These are phyloP conservation scores for Leptodirus hochenwartii DNA, from an alignment of 2,888 invertebrate genomes.

Conservation along the genomic window DNA sequence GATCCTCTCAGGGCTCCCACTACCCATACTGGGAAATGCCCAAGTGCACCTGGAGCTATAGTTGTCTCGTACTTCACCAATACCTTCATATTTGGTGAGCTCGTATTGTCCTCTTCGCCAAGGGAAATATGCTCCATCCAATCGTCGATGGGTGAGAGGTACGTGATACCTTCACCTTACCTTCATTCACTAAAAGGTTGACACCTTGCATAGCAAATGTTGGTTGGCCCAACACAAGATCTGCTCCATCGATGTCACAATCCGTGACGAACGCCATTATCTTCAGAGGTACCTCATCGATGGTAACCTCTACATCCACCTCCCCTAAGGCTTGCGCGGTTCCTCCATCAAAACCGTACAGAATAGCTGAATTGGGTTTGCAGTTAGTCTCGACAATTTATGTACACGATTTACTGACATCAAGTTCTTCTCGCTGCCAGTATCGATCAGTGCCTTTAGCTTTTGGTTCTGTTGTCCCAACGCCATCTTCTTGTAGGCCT, in stretches of 20 bases:
- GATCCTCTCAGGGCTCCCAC: too few species aligned
- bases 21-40: too few species aligned
- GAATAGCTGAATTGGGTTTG: not conserved
- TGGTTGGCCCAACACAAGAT: constrained; percentile 8
- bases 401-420: constrained; percentile 8
- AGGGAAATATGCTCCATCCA: too few species aligned
- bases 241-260: constrained; percentile 7
- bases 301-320: not conserved
- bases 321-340: constrained; percentile 3
- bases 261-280: constrained; percentile 7
- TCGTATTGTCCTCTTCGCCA: too few species aligned
- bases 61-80: too few species aligned
- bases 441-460: constrained; percentile 8
- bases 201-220: constrained; percentile 7
- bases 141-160: too few species aligned
- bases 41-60: too few species aligned
- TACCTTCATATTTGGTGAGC: too few species aligned
- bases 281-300: constrained; percentile 7
- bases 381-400: constrained; percentile 5
- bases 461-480: constrained; percentile 4
- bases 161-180: too few species aligned
- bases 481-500: constrained; percentile 6
- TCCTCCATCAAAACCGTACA: constrained; percentile 8
- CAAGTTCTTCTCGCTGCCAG: constrained; percentile 7
- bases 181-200: constrained; percentile 6